Conservation (phyloP, 2,888 invertebrate genomes). For the Pyrrhosoma nymphula region DNA sequence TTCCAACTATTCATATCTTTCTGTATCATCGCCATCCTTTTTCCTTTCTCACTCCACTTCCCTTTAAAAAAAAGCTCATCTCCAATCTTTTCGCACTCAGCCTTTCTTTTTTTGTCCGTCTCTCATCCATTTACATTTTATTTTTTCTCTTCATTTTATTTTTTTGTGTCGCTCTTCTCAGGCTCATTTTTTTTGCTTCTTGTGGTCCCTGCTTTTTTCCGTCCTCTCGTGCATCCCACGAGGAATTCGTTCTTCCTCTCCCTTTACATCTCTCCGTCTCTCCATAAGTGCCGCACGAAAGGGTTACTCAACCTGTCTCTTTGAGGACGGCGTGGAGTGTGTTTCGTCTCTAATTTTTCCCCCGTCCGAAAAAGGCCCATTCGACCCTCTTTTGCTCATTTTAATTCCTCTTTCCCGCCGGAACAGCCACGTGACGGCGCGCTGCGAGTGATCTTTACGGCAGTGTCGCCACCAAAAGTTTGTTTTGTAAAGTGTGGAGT, state of each 20-base stretch:
- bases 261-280: background rate
- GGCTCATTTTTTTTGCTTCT: background rate
- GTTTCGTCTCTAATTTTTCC: background rate
- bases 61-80: background rate
- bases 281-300: background rate
- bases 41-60: background rate
- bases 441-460: background rate
- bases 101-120: background rate
- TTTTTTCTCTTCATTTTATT: background rate
- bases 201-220: background rate
- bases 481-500: background rate
- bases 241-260: background rate
- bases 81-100: background rate
- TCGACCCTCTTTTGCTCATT: too few species aligned
- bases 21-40: background rate
- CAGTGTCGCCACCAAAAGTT: background rate
- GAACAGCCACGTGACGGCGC: background rate
- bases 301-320: background rate
- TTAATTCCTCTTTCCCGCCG: background rate
- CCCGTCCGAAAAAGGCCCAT: conserved; percentile 32
- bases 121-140: background rate
- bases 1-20: conserved; percentile 36
- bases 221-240: background rate
- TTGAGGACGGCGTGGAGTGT: background rate
- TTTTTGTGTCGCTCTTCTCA: background rate